Evolutionary conservation across 92 coral and sea anemone species (phyloP), one percentile per base, ranked within the genome.

Genomic region (Chrysogorgia sp.): DNA sequence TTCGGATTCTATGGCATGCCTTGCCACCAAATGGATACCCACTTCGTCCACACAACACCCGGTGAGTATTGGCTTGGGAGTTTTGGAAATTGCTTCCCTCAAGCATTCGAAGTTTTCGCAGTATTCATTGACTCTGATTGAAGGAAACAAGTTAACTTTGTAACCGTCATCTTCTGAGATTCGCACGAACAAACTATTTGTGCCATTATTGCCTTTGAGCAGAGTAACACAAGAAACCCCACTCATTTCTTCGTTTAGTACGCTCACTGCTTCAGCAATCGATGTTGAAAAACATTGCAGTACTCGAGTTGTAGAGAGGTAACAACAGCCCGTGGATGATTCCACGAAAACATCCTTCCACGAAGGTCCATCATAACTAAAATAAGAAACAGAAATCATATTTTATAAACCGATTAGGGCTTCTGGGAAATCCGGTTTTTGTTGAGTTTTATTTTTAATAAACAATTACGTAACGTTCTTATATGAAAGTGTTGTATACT

Each of bases 21-120:
- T 65, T 34, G 72, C 72, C 0, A 65, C 72, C 43, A 65, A 26
- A 20, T 65, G 72, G 3, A 65, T 65, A 2, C 72, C 72, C 37
- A n/a, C 30, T 30, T 19, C 30, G 19, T n/a, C n/a, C n/a, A n/a
- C n/a, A 7, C 28, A n/a, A n/a, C 50, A 65, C 37, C 29, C 53
- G 29, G 20, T 32, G 1, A 65, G 52, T 6, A 65, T 1, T 20
- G 55, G 21, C 29, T 65, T 30, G 6, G 72, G 53, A 65, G 24
- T 25, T 37, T 14, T 5, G 52, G 72, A 20, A 21, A 34, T 21
- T 0, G 0, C 1, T 65, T 65, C 29, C 22, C 10, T 7, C 31
- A 65, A 40, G 29, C 19, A 31, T 65, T 65, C 31, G 31, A 37
- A 65, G 48, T 65, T 65, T 30, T 37, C 53, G 53, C 72, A 65